A percentile compares a stretch with the other conserved stretches of the same genome.
These are phyloP conservation scores for Elanoides forficatus DNA, from an alignment of 2,113 vertebrate genomes.

Conservation along the genomic window DNA sequence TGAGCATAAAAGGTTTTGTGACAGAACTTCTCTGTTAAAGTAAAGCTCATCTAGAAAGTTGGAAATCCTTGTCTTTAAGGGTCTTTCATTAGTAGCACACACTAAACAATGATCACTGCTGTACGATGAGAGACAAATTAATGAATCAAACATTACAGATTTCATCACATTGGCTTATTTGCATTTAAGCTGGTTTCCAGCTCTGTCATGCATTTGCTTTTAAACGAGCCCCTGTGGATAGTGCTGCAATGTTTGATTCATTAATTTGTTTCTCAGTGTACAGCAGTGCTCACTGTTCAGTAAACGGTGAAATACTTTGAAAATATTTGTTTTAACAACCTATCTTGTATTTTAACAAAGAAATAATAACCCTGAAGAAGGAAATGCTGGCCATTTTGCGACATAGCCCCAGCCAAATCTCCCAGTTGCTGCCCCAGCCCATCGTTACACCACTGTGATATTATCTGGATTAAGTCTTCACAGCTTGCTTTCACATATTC, in stretches of 20 bases:
- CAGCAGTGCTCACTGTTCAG: constrained; percentile 44
- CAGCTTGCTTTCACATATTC: constrained; percentile 62
- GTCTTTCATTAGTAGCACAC: constrained; percentile 40
- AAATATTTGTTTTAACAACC: constrained; percentile 50
- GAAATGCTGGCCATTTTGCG: neutral
- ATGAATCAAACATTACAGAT: constrained; percentile 67
- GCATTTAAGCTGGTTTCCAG: constrained; percentile 61
- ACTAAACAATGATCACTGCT: constrained; percentile 57
- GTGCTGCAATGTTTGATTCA: constrained; percentile 58
- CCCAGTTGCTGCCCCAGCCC: constrained; percentile 57
- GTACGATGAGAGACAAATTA: constrained; percentile 60
- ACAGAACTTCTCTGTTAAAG: neutral
- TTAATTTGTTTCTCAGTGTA: constrained; percentile 58
- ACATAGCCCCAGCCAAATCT: constrained; percentile 29
- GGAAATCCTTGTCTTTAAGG: neutral
- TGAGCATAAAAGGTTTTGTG: neutral
- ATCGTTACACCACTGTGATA: constrained; percentile 57
- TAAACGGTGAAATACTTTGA: constrained; percentile 5
- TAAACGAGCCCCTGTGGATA: constrained; percentile 66
- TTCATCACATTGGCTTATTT: constrained; percentile 58
- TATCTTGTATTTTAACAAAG: constrained; percentile 33
- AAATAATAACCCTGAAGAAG: constrained; percentile 1
- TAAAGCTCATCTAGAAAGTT: neutral
- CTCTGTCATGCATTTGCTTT: constrained; percentile 64
- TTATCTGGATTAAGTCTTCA: constrained; percentile 68